Base-by-base conservation (phyloP, 2,113 vertebrate genomes). In the Xiphias gladius region DNA sequence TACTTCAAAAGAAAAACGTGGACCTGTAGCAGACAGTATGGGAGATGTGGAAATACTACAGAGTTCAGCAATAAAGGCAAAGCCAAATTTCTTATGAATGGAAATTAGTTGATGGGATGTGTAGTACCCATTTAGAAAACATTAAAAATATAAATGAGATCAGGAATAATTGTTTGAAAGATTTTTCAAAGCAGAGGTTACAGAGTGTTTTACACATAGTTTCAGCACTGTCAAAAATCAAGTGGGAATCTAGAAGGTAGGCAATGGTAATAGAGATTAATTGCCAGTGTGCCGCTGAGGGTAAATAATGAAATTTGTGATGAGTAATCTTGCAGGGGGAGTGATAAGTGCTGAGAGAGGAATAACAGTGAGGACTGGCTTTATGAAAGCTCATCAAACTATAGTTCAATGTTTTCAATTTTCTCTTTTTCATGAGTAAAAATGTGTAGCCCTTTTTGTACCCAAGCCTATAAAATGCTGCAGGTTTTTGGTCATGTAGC, bases 231-330 rank as follows among this genome's bases (percentile, higher is more conserved):
- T 73, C 54, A 57, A 52, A 84, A 75, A 81, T 59, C 65, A 43
- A 41, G 26, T 24, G 78, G 50, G 61, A 61, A 19, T 26, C 35
- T n/a, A 39, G 46, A 61, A 7, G 63, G 54, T n/a, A 37, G 52
- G 73, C 73, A 62, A 70, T 46, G 77, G 62, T 50, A 81, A 79
- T 71, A 67, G 54, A 80, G 39, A 70, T 32, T 80, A 80, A 87
- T 83, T 85, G 69, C 76, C 58, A 52, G 37, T 77, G 76, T 50
- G 85, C 78, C 50, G 32, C 5, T 39, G 85, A 82, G 82, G 41
- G 79, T 81, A 64, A 73, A 73, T 70, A 72, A 84, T 68, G 37
- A 79, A 63, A 83, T 76, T 24, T 35, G 12, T 28, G 26, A 75
- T 37, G 37, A 72, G 43, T 62, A 16, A 68, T 68, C 14, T 35